Percentiles rank a stretch among this genome's conserved stretches.
Evolutionary conservation across 2,797 vertebrate species (phyloP).

Genomic region (Pantherophis alleghaniensis): DNA sequence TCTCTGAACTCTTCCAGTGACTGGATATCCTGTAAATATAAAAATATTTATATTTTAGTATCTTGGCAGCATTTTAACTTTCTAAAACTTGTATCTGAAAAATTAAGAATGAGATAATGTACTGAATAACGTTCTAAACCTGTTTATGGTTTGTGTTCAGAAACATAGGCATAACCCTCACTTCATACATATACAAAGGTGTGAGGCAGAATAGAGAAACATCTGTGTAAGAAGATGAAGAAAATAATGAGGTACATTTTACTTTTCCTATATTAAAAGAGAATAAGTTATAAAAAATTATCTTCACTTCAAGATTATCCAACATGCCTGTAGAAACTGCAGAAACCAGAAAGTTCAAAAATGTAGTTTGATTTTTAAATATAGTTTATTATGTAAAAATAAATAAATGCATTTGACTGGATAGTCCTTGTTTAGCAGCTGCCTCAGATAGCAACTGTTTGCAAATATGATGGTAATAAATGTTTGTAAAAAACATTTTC

Average conservation of each 20-base stretch:
- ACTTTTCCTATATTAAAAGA: not conserved
- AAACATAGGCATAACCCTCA: not conserved
- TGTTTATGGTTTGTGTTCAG: not conserved
- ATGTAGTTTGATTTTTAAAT: constrained; percentile 11
- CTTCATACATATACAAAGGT: no score
- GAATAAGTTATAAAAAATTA: not conserved
- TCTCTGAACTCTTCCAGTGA: constrained; percentile 89
- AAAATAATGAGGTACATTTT: not conserved
- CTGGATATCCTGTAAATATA: constrained; percentile 84
- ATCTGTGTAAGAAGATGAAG: not conserved
- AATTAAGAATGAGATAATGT: constrained; percentile 5
- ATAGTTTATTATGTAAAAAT: not conserved
- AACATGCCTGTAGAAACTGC: not conserved
- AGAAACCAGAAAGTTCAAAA: not conserved
- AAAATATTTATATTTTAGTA: constrained; percentile 59
- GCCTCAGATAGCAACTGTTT: not conserved
- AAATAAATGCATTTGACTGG: not conserved
- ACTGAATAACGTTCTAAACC: not conserved
- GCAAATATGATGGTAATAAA: not conserved
- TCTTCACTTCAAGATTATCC: not conserved
- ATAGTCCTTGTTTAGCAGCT: not conserved
- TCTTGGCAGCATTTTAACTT: constrained; percentile 7
- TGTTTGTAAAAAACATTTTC: not conserved
- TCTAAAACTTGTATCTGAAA: not conserved
- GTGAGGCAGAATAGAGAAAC: not conserved